Evolutionary conservation across 2,113 vertebrate genomes (phyloP), one percentile per base, ranked within the genome.

Genomic region (Pseudolaguvia tuberculata): DNA sequence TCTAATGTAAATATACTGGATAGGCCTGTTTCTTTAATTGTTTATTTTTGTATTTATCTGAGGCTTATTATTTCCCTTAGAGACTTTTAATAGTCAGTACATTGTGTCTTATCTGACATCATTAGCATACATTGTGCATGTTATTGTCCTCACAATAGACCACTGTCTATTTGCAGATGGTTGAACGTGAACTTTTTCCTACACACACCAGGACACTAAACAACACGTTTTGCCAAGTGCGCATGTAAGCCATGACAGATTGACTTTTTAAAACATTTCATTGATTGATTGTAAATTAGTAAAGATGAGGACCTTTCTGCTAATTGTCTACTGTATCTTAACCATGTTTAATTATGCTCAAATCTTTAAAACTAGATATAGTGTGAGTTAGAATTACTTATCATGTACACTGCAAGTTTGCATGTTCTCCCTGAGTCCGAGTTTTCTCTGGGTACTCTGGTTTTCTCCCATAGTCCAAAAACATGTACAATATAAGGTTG

Each of bases 101-200:
- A 71, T 29, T 71, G 52, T 71, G 14, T 71, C 35, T 58, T 35
- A 18, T 56, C 39, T 71, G 35, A 70, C 13, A 53, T 70, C 52
- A 70, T 42, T 55, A 55, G 51, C 39, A 57, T 45, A 58, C 53
- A 71, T 57, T 57, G 5, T 57, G 39, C 69, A 47, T 71, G 45
- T 71, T 45, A 45, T 8, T 45, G 13, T 20, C 9, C 29, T 58
- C 53, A 71, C 69, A 71, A 71, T 45, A 58, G 69, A 39, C 53
- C 69, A 58, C 39, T 71, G 69, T 71, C 52, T 42, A 18, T 53
- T 25, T 58, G 39, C 52, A 42, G 35, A 45, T 35, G 17, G 35
- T 57, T 8, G 17, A 20, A 27, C n/a, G 52, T 21, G 69, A 25
- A 23, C 17, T 29, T 67, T 42, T 25, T 56, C 52, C 52, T 42